Percentiles rank a stretch among this genome's conserved stretches.
These are phyloP conservation scores for Lichenostomus cassidix DNA, from an alignment of 2,113 vertebrate genomes.

Conservation along the genomic window DNA sequence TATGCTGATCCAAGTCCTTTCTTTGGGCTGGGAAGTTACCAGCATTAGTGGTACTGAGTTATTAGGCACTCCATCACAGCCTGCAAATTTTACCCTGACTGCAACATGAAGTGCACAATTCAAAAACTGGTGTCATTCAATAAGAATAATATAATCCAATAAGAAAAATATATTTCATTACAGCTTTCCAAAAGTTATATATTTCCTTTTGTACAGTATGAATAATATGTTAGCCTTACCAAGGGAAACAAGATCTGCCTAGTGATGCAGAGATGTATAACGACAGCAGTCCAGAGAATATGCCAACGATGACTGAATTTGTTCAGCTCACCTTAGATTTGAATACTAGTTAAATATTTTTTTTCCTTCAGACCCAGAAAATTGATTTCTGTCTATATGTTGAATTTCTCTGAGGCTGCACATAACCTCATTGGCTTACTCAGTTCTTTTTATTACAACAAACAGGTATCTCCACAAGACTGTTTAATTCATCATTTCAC, in stretches of 20 bases:
- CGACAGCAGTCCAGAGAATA: not conserved
- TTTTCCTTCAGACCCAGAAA: not conserved
- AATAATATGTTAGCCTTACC: not conserved
- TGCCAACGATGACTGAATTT: not conserved
- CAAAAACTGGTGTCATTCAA: not conserved
- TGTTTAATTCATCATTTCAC: conserved; percentile 18
- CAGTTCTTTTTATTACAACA: not conserved
- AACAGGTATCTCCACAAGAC: conserved; percentile 2
- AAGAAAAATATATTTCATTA: not conserved
- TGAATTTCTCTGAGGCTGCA: conserved; percentile 1
- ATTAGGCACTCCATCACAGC: not conserved
- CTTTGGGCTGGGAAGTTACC: not conserved
- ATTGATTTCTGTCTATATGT: not conserved
- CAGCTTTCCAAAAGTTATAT: not conserved
- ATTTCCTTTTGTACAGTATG: not conserved
- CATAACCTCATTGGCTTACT: not conserved
- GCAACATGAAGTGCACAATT: not conserved
- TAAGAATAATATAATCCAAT: not conserved
- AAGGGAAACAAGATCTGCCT: not conserved
- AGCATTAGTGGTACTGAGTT: not conserved
- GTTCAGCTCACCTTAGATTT: not conserved
- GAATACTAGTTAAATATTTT: not conserved
- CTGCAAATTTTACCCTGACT: not conserved
- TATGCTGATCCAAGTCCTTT: not conserved
- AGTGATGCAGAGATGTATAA: not conserved